phyloP scores from a whole-genome alignment of 2,888 invertebrate species.

The Hydroisotoma schaefferi region DNA sequence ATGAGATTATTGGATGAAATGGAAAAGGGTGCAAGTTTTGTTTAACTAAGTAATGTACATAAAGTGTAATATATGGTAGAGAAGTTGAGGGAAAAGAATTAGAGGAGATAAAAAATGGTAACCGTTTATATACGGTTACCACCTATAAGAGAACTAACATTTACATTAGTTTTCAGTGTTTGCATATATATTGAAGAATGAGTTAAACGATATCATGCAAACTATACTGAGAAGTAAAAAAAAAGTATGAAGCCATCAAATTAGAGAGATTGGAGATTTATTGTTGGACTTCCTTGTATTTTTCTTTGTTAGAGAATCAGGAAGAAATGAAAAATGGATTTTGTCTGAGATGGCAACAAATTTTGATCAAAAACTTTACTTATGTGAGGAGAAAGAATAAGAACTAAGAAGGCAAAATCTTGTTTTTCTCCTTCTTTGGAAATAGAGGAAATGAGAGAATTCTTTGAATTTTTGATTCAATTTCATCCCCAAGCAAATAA shows the following conservation, averaged over 20 bases:
- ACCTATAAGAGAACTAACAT: no score
- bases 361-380: constrained; percentile 35
- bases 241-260: constrained; percentile 48
- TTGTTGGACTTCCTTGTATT: constrained; percentile 39
- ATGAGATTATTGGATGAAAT: no score
- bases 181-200: no score
- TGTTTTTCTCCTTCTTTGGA: constrained; percentile 37
- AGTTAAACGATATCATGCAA: no score
- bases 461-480: constrained; percentile 49
- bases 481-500: constrained; percentile 48
- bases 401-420: constrained; percentile 34
- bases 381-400: not conserved
- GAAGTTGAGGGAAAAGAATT: constrained; percentile 50
- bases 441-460: constrained; percentile 48
- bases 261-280: constrained; percentile 48
- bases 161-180: no score
- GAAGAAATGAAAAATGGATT: constrained; percentile 46
- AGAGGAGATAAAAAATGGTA: constrained; percentile 43
- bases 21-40: no score
- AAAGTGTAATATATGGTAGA: no score
- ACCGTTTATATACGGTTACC: constrained; percentile 33
- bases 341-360: constrained; percentile 43
- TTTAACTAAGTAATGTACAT: no score
- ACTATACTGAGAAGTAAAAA: no score
- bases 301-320: constrained; percentile 40